phyloP scores from a whole-genome alignment of 2,113 vertebrate species.

The Baryphthengus martii region DNA sequence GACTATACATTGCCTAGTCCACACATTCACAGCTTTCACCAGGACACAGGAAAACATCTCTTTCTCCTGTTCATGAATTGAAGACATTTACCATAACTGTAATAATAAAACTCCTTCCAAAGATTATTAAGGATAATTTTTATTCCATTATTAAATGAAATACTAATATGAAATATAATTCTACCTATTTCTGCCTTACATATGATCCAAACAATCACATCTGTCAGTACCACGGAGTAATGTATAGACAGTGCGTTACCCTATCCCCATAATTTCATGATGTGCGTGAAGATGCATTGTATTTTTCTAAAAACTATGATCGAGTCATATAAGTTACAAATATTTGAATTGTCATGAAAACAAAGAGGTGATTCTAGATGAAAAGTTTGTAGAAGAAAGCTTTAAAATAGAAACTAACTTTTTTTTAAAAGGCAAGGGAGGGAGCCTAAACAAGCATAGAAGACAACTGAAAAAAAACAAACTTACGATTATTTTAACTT shows the following conservation, averaged over 20 bases:
- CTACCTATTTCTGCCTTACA: neutral
- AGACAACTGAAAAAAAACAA: neutral
- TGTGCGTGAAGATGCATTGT: neutral
- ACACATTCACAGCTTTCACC: neutral
- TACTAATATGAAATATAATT: neutral
- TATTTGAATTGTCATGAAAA: neutral
- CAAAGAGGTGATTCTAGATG: neutral
- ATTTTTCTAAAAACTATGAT: neutral
- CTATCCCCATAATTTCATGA: neutral
- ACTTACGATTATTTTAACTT: neutral
- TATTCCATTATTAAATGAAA: neutral
- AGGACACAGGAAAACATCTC: neutral
- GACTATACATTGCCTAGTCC: neutral
- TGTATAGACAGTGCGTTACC: accelerated
- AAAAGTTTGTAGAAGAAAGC: neutral
- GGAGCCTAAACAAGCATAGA: neutral
- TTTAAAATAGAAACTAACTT: neutral
- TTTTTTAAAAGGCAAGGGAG: neutral
- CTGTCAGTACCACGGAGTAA: neutral
- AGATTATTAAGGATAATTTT: neutral
- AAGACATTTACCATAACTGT: neutral
- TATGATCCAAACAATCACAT: neutral
- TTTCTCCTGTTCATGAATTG: neutral
- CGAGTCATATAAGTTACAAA: neutral
- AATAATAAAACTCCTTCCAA: neutral